Base-by-base conservation (phyloP, 2,888 invertebrate genomes). In the Eudasyphora cyanicolor region DNA sequence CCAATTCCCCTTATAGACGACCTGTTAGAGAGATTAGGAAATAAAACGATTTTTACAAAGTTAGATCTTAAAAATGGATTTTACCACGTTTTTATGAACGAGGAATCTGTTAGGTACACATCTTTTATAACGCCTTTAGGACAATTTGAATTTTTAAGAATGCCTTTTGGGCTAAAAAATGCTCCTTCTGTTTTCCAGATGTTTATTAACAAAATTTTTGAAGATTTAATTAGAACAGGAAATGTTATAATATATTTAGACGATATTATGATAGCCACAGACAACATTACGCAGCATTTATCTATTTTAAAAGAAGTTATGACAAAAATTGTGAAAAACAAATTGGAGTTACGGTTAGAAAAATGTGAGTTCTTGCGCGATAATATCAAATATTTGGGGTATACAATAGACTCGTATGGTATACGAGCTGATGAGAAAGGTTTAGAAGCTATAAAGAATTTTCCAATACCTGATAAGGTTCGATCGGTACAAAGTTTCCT, bases 191-290 rank as follows among this genome's bases (percentile, higher is more conserved):
- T 71, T 8, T 85, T 85, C 67, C 85, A 83, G 49, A 69, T 79
- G 8, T 83, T 76, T 32, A 57, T 83, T 0, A 78, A 77, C 60
- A 67, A 81, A 42, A 24, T 81, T 12, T 82, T 85, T 74, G 21
- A 57, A n/a, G 73, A 78, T 45, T 38, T 85, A 17, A 35, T 79
- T 0, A 57, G 35, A 6, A 27, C 42, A 10, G 82, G 49, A 7
- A 80, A 80, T 35, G 27, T 85, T 6, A 73, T 32, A 3, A 80
- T 85, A n/a, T 84, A 85, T 49, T 38, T 84, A 10, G 85, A 85
- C 12, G 83, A 84, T n/a, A 82, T 85, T 60, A 62, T 82, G 77
- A 45, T 85, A 29, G 84, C 84, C 0, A 77, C 79, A 0, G 73
- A 67, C 8, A 67, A 45, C 17, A 21, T 73, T 3, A 42, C 60